Evolutionary conservation across 2,113 vertebrate species (phyloP).

Genomic region (Hypanus sabinus): DNA sequence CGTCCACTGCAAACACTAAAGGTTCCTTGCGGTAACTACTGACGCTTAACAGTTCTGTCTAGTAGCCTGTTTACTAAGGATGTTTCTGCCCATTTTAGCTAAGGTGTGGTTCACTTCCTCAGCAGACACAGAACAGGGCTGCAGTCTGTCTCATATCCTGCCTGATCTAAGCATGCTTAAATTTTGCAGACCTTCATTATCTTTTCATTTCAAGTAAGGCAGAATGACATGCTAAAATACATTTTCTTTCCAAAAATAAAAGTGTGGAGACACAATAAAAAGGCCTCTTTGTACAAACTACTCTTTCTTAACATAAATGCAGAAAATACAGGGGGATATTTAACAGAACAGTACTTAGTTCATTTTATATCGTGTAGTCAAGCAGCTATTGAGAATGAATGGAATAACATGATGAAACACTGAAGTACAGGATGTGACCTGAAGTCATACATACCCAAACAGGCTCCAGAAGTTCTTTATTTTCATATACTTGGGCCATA

Average conservation of each 20-base stretch:
- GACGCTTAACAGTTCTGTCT: conserved; percentile 42
- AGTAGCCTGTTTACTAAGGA: conserved; percentile 54
- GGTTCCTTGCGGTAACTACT: conserved; percentile 42
- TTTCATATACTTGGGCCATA: background rate
- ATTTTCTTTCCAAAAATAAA: background rate
- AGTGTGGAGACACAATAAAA: background rate
- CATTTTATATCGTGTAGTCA: background rate
- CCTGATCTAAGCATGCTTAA: conserved; percentile 50
- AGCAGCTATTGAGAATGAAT: background rate
- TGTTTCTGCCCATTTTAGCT: conserved; percentile 54
- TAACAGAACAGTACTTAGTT: background rate
- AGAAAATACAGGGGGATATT: background rate
- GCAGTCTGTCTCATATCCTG: conserved; percentile 58
- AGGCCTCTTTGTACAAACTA: background rate
- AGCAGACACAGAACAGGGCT: conserved; percentile 49
- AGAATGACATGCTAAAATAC: conserved; percentile 40
- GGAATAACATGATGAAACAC: background rate
- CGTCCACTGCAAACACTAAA: conserved; percentile 36
- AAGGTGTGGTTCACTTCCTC: conserved; percentile 59
- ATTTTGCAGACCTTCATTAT: conserved; percentile 40
- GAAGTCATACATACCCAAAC: background rate
- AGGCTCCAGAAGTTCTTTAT: background rate
- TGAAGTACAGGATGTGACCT: background rate
- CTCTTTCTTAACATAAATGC: background rate
- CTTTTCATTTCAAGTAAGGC: conserved; percentile 40